Base-by-base conservation (phyloP, 2,797 vertebrate species). In the Simalia tracyae region DNA sequence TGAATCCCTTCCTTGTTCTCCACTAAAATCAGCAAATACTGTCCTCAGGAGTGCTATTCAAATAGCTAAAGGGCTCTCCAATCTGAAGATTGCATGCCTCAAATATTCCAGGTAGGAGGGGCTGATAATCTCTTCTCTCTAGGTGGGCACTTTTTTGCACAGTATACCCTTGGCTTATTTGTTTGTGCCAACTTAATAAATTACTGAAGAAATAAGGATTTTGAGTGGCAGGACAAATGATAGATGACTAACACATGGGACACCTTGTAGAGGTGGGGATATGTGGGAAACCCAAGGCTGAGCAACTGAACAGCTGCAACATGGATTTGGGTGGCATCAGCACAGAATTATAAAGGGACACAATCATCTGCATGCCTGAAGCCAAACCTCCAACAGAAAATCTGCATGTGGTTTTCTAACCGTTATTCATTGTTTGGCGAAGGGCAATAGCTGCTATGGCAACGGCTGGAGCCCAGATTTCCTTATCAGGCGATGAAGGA, bases 361-460 rank as follows among this genome's bases (percentile, higher is more conserved):
- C 22, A 15, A 76, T 56, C 57, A 36, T 90, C 86, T 88, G 66
- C 89, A 72, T 59, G 85, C 85, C 85, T 60, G 72, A 68, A 84
- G 76, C 86, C 60, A 64, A 81, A 57, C 17, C 31, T 87, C 46
- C 85, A 68, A 66, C 54, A 64, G 85, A 90, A 90, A 68, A 90
- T 56, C 60, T 92, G 89, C 85, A 90, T 90, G 28, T 93, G 86
- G 60, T 88, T 89, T 87, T 81, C 90, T 72, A 92, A 72, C 90
- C 61, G 57, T 64, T 87, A 57, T 87, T 91, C 89, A 88, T 92
- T 93, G 89, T 93, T 92, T 92, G 91, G 76, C 61, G 85, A 90
- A 93, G 89, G 72, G 89, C 72, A 92, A 12, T 11, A 24, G 89
- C 93, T 92, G 61, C 91, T 86, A 92, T 92, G 91, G 91, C 85